phyloP scores from a whole-genome alignment of 2,113 vertebrate genomes.

The Lichenostomus cassidix region DNA sequence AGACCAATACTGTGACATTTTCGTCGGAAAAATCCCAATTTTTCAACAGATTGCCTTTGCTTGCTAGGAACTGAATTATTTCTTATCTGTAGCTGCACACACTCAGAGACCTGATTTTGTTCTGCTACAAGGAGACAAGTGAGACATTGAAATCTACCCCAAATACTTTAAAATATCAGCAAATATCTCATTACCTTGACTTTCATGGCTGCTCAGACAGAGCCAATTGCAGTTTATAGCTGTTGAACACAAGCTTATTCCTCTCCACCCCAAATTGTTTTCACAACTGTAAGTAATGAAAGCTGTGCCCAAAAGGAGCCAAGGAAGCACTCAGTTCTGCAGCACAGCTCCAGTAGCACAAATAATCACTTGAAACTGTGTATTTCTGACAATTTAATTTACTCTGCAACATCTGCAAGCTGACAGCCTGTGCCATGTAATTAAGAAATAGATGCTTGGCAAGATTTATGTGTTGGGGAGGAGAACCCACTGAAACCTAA shows the following conservation, averaged over 20 bases:
- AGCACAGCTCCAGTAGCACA: background rate
- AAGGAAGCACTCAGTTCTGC: background rate
- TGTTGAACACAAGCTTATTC: background rate
- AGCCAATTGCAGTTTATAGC: fast-evolving
- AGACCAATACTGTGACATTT: background rate
- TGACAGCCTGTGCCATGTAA: background rate
- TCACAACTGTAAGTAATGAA: background rate
- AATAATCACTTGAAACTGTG: background rate
- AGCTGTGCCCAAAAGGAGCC: background rate
- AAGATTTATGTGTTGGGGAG: conserved; percentile 17
- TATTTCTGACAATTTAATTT: conserved; percentile 15
- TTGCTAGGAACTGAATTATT: background rate
- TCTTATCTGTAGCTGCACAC: background rate
- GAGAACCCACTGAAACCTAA: background rate
- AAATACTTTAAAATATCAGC: background rate
- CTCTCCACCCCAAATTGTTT: background rate
- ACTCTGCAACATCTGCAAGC: background rate
- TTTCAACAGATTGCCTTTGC: background rate
- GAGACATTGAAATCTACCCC: background rate
- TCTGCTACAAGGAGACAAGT: background rate
- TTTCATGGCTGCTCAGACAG: background rate
- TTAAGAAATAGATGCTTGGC: conserved; percentile 44
- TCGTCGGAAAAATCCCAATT: background rate
- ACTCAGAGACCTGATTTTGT: background rate
- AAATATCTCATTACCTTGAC: background rate